These are phyloP conservation scores for Aptenodytes patagonicus DNA, from an alignment of 2,113 vertebrate genomes.

Conservation along the genomic window DNA sequence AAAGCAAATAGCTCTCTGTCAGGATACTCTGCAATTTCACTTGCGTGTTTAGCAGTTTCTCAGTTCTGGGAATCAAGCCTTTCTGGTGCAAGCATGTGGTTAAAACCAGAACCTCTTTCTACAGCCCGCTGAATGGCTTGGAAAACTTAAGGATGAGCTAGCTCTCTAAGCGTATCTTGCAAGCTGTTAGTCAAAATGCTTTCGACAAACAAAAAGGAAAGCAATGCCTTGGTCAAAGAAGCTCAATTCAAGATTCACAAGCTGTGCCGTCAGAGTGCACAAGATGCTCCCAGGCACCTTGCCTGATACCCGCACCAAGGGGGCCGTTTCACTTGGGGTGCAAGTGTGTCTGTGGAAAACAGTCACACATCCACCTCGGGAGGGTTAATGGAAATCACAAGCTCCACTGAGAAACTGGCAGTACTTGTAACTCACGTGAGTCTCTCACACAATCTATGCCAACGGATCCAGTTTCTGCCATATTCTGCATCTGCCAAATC, in stretches of 20 bases:
- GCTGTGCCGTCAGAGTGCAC: neutral
- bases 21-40: neutral
- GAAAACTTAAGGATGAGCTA: neutral
- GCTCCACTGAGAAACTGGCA: constrained; percentile 42
- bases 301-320: accelerated
- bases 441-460: constrained; percentile 16
- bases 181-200: neutral
- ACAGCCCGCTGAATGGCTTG: neutral
- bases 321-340: neutral
- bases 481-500: constrained; percentile 18
- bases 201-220: neutral
- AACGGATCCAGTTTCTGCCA: constrained; percentile 51
- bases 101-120: neutral
- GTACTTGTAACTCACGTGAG: constrained; percentile 24
- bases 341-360: neutral
- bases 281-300: neutral
- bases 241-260: neutral
- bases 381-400: constrained; percentile 32
- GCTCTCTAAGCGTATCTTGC: neutral
- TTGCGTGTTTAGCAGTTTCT: neutral
- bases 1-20: neutral
- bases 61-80: neutral
- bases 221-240: neutral
- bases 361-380: neutral
- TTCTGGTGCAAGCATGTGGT: neutral